A percentile compares a stretch with the other conserved stretches of the same genome.
phyloP scores from a whole-genome alignment of 2,797 vertebrate genomes.

The Myripristis jacobus region DNA sequence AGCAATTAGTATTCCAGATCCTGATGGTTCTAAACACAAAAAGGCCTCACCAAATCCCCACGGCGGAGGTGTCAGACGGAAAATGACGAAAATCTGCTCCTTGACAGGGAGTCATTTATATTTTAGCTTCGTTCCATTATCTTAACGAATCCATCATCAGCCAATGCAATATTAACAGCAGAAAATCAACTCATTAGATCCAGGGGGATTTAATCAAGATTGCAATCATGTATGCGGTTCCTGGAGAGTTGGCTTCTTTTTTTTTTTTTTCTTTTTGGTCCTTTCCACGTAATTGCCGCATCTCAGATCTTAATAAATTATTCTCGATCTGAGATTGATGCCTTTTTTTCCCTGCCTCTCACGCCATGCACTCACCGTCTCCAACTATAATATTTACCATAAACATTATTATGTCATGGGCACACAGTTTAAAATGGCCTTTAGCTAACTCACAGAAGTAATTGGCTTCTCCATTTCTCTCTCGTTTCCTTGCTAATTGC shows the following conservation, averaged over 20 bases:
- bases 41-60: constrained; percentile 87
- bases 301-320: constrained; percentile 93
- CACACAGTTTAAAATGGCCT: constrained; percentile 93
- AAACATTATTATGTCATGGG: constrained; percentile 93
- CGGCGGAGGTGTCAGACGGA: constrained; percentile 93
- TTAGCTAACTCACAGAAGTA: constrained; percentile 90
- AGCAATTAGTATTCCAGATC: constrained; percentile 90
- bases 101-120: constrained; percentile 99
- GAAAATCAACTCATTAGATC: constrained; percentile 99
- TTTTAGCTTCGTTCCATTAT: constrained; percentile 99
- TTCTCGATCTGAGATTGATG: constrained; percentile 88
- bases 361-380: constrained; percentile 86
- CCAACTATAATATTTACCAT: constrained; percentile 91
- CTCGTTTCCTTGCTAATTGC: constrained; percentile 88
- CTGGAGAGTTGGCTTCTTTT: constrained; percentile 92
- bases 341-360: constrained; percentile 83
- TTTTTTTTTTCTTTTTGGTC: constrained; percentile 86
- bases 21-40: constrained; percentile 88
- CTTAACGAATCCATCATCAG: constrained; percentile 99
- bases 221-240: constrained; percentile 98
- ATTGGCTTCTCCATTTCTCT: constrained; percentile 90
- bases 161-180: constrained; percentile 99
- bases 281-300: constrained; percentile 90
- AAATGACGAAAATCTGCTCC: constrained; percentile 99
- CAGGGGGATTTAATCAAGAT: constrained; percentile 99